These are phyloP conservation scores for Andrena praecox DNA, from an alignment of 2,888 invertebrate species.

Conservation along the genomic window DNA sequence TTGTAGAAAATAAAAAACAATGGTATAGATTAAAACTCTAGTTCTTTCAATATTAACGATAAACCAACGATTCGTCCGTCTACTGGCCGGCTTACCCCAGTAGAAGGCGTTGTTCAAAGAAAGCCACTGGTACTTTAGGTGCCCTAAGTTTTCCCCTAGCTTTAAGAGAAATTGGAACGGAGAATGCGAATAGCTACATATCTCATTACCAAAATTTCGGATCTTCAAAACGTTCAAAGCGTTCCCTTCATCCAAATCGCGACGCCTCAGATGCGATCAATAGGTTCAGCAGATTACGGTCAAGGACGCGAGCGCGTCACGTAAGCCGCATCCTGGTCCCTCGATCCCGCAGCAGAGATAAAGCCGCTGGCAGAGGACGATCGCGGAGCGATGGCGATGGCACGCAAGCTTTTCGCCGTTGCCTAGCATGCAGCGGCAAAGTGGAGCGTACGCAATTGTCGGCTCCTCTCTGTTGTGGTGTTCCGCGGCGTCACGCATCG, in stretches of 20 bases:
- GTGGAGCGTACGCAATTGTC: slow-evolving; percentile 77
- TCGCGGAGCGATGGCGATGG: slow-evolving; percentile 66
- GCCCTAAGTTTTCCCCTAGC: too few species aligned
- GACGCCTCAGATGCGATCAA: not conserved
- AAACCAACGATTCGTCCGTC: too few species aligned
- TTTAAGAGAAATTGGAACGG: too few species aligned
- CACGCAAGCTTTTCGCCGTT: slow-evolving; percentile 72
- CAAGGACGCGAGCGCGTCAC: not conserved
- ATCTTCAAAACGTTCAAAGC: not conserved
- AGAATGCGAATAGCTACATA: not conserved
- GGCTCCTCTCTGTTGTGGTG: slow-evolving; percentile 80
- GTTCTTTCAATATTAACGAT: too few species aligned
- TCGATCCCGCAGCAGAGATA: slow-evolving; percentile 23
- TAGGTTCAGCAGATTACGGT: not conserved
- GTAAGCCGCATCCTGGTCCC: slow-evolving; percentile 8
- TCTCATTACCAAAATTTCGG: not conserved
- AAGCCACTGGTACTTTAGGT: too few species aligned
- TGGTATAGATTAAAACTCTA: too few species aligned
- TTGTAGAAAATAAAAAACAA: too few species aligned
- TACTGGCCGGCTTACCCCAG: too few species aligned
- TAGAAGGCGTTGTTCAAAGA: too few species aligned
- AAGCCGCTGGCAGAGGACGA: slow-evolving; percentile 8
- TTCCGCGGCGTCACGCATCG: slow-evolving; percentile 79
- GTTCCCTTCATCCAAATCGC: not conserved
- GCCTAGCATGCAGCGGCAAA: slow-evolving; percentile 64